Conservation (phyloP, 2,888 invertebrate species). For the Lithophane leautieri region DNA sequence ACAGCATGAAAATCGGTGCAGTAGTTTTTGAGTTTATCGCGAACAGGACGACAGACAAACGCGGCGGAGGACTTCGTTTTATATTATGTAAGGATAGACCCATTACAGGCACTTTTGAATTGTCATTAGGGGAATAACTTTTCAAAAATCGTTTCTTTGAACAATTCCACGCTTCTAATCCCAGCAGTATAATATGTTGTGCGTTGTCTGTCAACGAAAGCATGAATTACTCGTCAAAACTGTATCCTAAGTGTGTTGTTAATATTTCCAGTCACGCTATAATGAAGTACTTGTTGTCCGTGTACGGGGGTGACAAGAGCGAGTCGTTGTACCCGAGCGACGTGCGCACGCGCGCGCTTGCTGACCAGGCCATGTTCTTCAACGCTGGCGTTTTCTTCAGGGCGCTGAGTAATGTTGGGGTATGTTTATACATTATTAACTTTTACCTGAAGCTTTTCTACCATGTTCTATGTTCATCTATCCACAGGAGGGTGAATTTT, state of each 20-base stretch:
- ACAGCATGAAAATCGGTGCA: too few relatives aligned
- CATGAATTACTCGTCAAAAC: background rate
- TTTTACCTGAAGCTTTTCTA: background rate
- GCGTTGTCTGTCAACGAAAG: background rate
- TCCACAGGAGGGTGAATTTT: background rate
- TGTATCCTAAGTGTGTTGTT: background rate
- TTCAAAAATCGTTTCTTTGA: background rate
- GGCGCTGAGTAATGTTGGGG: slow-evolving; percentile 65
- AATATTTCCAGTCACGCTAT: slow-evolving; percentile 74
- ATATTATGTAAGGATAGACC: too few relatives aligned
- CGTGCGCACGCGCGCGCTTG: slow-evolving; percentile 66
- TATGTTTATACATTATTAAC: slow-evolving; percentile 49
- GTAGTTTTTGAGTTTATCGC: too few relatives aligned
- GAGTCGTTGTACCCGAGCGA: slow-evolving; percentile 71
- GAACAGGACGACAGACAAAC: too few relatives aligned
- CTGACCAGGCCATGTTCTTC: slow-evolving; percentile 79
- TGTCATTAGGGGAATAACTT: background rate
- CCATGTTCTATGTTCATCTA: background rate
- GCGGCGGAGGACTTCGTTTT: too few relatives aligned
- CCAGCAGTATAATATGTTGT: background rate
- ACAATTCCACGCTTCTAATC: background rate
- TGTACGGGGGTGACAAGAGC: slow-evolving; percentile 67
- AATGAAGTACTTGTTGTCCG: slow-evolving; percentile 68
- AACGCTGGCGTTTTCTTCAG: slow-evolving; percentile 75
- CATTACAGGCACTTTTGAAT: too few relatives aligned